Conservation (phyloP, 2,888 invertebrate species). For the Sabatieria punctata region DNA sequence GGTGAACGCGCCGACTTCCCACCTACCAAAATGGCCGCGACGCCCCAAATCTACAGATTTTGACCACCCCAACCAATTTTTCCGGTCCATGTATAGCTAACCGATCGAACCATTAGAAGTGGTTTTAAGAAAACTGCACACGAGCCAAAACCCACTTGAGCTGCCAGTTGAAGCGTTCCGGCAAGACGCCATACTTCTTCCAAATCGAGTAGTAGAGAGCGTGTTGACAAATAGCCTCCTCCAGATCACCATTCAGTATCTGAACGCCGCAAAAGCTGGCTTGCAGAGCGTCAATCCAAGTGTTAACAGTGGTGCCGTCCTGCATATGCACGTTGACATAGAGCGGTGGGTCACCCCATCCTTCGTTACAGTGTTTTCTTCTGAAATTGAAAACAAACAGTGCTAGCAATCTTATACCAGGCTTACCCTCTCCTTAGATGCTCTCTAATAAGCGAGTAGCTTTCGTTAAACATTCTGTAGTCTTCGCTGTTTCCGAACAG, state of each 20-base stretch:
- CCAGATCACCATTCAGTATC: slow-evolving; percentile 45
- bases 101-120: too few relatives aligned
- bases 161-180: slow-evolving; percentile 40
- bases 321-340: slow-evolving; percentile 49
- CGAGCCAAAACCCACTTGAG: slow-evolving; percentile 21
- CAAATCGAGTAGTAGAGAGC: slow-evolving; percentile 46
- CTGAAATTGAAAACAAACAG: slow-evolving; percentile 24
- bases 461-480: slow-evolving; percentile 43
- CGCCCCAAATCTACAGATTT: too few relatives aligned
- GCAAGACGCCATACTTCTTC: slow-evolving; percentile 44
- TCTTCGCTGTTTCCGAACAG: slow-evolving; percentile 44
- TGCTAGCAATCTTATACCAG: not conserved
- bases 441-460: slow-evolving; percentile 41
- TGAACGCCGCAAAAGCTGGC: slow-evolving; percentile 36
- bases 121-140: too few relatives aligned
- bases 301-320: slow-evolving; percentile 42
- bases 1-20: too few relatives aligned
- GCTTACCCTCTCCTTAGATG: slow-evolving; percentile 43
- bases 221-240: slow-evolving; percentile 48
- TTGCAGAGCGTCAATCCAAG: slow-evolving; percentile 49
- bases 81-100: too few relatives aligned
- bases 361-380: slow-evolving; percentile 40
- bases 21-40: too few relatives aligned
- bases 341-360: slow-evolving; percentile 44
- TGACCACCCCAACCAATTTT: too few relatives aligned